These are phyloP conservation scores for Channa striata DNA, from an alignment of 2,797 vertebrate genomes.

Conservation along the genomic window DNA sequence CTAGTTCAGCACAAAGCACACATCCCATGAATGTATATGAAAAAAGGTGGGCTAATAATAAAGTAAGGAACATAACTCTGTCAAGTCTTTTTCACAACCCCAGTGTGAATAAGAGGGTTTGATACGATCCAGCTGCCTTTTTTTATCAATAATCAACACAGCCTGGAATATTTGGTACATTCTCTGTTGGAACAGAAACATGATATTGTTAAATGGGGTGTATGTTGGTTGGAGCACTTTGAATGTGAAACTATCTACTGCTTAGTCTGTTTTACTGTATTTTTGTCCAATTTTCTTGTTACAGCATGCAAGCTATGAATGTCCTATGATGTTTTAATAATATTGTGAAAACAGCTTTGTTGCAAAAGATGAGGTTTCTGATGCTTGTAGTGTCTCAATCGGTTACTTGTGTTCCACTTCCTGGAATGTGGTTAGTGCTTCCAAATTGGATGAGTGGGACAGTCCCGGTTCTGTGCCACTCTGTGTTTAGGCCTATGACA, in stretches of 20 bases:
- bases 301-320: constrained; percentile 64
- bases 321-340: constrained; percentile 45
- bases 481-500: constrained; percentile 20
- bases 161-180: constrained; percentile 21
- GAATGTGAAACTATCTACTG: constrained; percentile 30
- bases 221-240: constrained; percentile 41
- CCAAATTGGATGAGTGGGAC: constrained; percentile 14
- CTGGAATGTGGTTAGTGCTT: constrained; percentile 5
- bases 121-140: no score
- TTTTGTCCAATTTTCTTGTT: constrained; percentile 39
- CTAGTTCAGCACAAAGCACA: no score
- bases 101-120: no score
- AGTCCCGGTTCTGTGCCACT: constrained; percentile 17
- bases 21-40: no score
- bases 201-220: constrained; percentile 32
- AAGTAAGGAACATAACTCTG: no score
- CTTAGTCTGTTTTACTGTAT: neutral
- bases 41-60: no score
- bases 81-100: no score
- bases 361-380: constrained; percentile 21
- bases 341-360: constrained; percentile 25
- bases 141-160: constrained; percentile 7
- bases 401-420: constrained; percentile 14
- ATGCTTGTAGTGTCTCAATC: constrained; percentile 21
- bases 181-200: constrained; percentile 13